These are phyloP conservation scores for Astur gentilis DNA, from an alignment of 2,113 vertebrate genomes.

Conservation along the genomic window DNA sequence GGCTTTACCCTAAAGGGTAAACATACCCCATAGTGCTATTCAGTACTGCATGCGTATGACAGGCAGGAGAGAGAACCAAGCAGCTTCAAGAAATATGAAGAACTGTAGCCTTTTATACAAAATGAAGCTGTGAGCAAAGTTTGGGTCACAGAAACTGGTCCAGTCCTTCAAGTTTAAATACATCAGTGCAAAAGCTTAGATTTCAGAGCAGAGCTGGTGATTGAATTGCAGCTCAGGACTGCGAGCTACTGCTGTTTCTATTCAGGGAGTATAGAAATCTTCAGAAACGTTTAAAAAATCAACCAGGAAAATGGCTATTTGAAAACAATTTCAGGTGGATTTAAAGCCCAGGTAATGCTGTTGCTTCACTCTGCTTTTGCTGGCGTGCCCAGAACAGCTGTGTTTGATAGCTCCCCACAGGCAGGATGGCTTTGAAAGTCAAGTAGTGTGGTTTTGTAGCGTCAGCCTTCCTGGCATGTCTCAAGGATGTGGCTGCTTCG, in stretches of 20 bases:
- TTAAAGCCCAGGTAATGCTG: background rate
- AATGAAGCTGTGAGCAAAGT: background rate
- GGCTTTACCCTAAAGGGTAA: slow-evolving; percentile 1
- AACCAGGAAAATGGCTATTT: background rate
- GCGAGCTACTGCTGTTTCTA: background rate
- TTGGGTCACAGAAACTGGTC: background rate
- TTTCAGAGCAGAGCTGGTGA: background rate
- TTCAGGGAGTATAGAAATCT: background rate
- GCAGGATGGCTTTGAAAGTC: background rate
- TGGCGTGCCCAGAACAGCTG: background rate
- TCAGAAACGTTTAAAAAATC: slow-evolving; percentile 18
- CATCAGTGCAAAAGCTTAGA: background rate
- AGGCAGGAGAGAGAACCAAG: background rate
- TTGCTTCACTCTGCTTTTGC: background rate
- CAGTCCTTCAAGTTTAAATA: background rate
- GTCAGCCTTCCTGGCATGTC: background rate
- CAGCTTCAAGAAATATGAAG: background rate
- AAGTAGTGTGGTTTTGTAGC: background rate
- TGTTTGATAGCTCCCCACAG: background rate
- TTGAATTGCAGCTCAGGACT: background rate
- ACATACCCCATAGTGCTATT: background rate
- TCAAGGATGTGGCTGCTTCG: rapidly evolving
- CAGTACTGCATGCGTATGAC: background rate
- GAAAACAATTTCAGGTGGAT: background rate
- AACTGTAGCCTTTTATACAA: background rate